Conservation (phyloP, 2,797 vertebrate genomes). For the Gadopsis bispinosus region DNA sequence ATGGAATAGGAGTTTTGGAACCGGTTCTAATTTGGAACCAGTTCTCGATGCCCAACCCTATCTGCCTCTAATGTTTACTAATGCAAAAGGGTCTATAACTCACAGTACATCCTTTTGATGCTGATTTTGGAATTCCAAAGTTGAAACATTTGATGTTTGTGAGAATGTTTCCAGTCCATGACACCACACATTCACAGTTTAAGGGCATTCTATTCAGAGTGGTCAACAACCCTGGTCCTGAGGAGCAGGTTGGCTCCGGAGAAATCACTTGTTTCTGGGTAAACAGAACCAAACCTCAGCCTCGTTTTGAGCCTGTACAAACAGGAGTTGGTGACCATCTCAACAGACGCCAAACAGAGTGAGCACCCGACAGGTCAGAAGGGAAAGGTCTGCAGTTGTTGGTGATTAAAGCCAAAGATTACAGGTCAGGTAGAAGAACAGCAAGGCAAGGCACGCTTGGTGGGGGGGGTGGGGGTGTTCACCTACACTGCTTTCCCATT, state of each 20-base stretch:
- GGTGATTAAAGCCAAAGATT: conserved; percentile 68
- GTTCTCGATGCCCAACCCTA: no score
- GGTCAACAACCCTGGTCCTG: conserved; percentile 42
- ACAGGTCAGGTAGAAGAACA: conserved; percentile 68
- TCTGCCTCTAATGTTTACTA: no score
- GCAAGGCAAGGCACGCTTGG: conserved; percentile 72
- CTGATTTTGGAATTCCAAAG: no score
- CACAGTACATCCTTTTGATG: no score
- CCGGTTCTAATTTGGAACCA: no score
- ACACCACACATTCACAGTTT: background rate
- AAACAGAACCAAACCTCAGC: background rate
- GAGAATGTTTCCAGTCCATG: no score
- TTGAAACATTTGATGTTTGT: no score
- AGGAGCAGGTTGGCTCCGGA: conserved; percentile 1
- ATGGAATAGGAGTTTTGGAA: no score
- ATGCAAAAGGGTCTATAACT: no score
- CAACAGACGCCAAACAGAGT: conserved; percentile 27
- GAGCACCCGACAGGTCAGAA: conserved; percentile 71
- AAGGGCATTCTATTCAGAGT: conserved; percentile 16
- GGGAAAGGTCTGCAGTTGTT: conserved; percentile 68
- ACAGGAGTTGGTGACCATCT: conserved; percentile 46
- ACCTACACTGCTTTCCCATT: conserved; percentile 94
- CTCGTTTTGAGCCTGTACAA: background rate
- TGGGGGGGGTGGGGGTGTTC: conserved; percentile 55
- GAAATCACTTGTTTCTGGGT: background rate